Evolutionary conservation across 2,113 vertebrate species (phyloP).

Genomic region (Harpagus bidentatus): DNA sequence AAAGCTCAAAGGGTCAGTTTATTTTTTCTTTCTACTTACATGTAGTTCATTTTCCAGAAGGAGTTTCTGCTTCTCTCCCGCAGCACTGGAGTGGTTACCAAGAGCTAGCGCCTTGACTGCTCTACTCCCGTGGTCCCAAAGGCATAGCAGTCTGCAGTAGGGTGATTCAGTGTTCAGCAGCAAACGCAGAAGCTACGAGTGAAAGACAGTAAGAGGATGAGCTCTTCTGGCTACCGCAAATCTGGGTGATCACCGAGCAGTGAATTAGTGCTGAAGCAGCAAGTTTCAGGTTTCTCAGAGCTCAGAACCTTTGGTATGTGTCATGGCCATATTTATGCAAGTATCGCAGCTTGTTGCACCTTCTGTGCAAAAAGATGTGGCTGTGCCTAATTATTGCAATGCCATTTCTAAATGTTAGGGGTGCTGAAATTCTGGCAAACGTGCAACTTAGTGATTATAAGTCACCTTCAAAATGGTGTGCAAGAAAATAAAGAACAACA

Average conservation of each 20-base stretch:
- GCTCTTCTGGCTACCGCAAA: background rate
- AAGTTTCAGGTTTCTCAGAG: background rate
- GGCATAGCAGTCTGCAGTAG: background rate
- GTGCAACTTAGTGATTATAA: background rate
- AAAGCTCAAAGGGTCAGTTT: background rate
- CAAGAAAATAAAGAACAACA: background rate
- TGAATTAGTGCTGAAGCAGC: background rate
- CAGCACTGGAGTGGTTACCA: background rate
- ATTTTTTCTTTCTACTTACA: background rate
- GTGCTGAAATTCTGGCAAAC: background rate
- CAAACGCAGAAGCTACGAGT: background rate
- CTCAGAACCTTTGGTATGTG: background rate
- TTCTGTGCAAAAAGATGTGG: background rate
- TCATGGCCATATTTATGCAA: background rate
- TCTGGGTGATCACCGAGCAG: background rate
- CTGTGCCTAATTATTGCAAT: background rate
- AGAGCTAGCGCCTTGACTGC: background rate
- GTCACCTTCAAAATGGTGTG: background rate
- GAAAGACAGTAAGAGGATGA: background rate
- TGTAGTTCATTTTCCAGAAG: background rate
- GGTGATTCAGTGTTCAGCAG: background rate
- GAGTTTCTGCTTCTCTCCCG: background rate
- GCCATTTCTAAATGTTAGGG: background rate
- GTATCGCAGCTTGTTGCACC: background rate
- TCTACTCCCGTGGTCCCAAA: background rate